Evolutionary conservation across 2,113 vertebrate genomes (phyloP), one percentile per base, ranked within the genome.

Genomic region (Tachycineta bicolor): DNA sequence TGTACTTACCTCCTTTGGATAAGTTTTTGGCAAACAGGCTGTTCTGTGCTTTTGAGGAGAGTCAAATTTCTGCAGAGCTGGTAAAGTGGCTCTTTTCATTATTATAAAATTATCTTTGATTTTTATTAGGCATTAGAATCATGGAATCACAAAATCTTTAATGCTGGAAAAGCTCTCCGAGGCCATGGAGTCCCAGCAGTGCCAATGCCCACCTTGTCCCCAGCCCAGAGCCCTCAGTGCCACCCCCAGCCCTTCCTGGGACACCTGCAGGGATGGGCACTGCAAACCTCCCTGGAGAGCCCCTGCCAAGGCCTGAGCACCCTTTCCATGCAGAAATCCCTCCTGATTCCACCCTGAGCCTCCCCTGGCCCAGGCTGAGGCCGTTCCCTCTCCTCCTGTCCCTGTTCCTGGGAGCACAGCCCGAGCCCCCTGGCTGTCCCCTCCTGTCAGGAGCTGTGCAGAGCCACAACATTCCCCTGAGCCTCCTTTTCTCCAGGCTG

Each of bases 321-420:
- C 46, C 37, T 82, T 75, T n/a, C 78, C 69, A 46, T 14, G 28
- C 0, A 0, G 28, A 60, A 89, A 75, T 60, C 59, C 46, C 53
- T 89, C 1, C 77, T 59, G 26, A 0, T 59, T 1, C 52, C 77
- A 7, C 0, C 0, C 86, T 74, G 77, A 16, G 10, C 59, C 85
- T 52, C 2, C 67, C 50, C 59, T 81, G 58, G 44, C 52, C 28
- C 86, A 81, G 52, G 14, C 37, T 52, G 86, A 46, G 59, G 59
- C 77, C 0, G 10, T 59, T 82, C 46, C 86, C 44, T 82, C 60
- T 59, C 2, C 18, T 81, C 52, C 69, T 74, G 68, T 65, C 68
- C 68, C 67, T 81, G 68, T 74, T 23, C 86, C 52, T 52, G 68
- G 22, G 10, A 50, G 59, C 76, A 81, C 6, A 74, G 22, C 44